Conservation (phyloP, 2,888 invertebrate species). For the Drosophila tanythrix region DNA sequence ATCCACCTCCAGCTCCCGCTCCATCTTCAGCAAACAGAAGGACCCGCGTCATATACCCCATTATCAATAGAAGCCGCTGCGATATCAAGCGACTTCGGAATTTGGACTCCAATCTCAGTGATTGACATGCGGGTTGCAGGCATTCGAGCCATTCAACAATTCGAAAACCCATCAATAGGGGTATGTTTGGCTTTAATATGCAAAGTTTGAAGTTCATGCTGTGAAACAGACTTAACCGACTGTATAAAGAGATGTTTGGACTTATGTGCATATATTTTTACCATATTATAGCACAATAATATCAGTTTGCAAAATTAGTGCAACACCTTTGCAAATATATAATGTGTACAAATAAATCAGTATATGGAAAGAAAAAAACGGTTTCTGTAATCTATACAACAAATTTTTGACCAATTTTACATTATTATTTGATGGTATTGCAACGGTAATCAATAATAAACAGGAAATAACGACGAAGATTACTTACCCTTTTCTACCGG, state of each 20-base stretch:
- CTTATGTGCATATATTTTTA: neutral
- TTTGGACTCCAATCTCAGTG: constrained; percentile 68
- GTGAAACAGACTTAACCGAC: neutral
- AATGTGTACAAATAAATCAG: neutral
- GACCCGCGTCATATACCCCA: constrained; percentile 65
- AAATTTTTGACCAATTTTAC: no score
- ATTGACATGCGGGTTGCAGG: constrained; percentile 72
- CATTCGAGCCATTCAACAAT: constrained; percentile 36
- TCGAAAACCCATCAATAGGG: constrained; percentile 34
- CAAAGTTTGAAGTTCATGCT: neutral
- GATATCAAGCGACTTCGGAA: constrained; percentile 49
- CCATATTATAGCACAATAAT: neutral
- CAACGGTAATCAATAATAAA: neutral
- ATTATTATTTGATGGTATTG: neutral
- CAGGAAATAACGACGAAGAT: neutral
- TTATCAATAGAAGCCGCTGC: constrained; percentile 58
- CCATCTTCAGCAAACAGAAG: constrained; percentile 20
- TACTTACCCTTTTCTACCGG: neutral
- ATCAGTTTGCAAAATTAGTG: neutral
- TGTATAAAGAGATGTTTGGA: neutral
- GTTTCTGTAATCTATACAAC: no score
- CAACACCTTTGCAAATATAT: neutral
- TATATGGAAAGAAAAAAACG: no score
- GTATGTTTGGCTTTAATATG: constrained; percentile 46
- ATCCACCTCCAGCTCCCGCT: constrained; percentile 41